These are phyloP conservation scores for Scopus umbretta DNA, from an alignment of 2,113 vertebrate genomes.

Conservation along the genomic window DNA sequence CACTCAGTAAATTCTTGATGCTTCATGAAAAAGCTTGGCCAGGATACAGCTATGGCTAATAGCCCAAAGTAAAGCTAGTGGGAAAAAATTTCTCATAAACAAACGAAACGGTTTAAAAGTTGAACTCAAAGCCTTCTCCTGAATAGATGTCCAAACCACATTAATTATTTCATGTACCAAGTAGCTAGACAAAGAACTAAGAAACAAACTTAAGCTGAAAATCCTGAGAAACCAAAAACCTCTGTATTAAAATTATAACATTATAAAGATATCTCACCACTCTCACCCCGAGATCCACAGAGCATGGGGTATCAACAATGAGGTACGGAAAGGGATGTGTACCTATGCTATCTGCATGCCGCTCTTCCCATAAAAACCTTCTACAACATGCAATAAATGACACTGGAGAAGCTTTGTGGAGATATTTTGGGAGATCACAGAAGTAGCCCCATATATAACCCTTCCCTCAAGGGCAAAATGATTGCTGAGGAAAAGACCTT, in stretches of 20 bases:
- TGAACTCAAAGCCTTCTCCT: constrained; percentile 8
- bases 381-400: neutral
- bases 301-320: neutral
- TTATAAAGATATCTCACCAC: neutral
- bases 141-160: neutral
- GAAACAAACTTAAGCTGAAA: neutral
- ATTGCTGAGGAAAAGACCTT: neutral
- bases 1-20: constrained; percentile 63
- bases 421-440: neutral
- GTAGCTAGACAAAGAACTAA: neutral
- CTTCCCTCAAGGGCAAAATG: neutral
- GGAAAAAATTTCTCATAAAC: neutral
- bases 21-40: constrained; percentile 55
- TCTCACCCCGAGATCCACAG: neutral
- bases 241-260: neutral
- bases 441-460: neutral
- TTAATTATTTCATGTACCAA: neutral
- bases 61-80: constrained; percentile 13
- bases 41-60: constrained; percentile 47
- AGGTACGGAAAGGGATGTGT: neutral
- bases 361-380: neutral
- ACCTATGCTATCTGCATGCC: rapidly evolving
- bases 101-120: neutral
- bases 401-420: neutral
- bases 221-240: neutral